These are phyloP conservation scores for Microtus pennsylvanicus DNA, from an alignment of 2,113 vertebrate genomes.

Conservation along the genomic window DNA sequence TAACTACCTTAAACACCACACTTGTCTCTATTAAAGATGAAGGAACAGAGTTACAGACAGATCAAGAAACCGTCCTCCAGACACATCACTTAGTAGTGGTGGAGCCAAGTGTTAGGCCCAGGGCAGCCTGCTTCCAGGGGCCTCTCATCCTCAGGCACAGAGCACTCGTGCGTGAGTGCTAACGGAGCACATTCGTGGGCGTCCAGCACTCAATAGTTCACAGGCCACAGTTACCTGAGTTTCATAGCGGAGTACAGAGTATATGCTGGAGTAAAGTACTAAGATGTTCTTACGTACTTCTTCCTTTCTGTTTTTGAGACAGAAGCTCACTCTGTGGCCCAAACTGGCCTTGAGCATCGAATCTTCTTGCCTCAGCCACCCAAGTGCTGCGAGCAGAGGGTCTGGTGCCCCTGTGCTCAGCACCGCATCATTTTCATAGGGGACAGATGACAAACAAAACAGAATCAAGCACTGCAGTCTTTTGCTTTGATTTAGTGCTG, in stretches of 20 bases:
- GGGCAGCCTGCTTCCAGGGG: conserved; percentile 22
- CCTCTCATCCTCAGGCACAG: not conserved
- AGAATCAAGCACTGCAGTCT: not conserved
- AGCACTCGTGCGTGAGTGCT: not conserved
- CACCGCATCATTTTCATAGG: not conserved
- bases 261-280: not conserved
- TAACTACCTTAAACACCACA: not conserved
- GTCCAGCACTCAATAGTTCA: not conserved
- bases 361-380: not conserved
- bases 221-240: not conserved
- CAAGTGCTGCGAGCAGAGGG: not conserved
- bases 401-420: not conserved
- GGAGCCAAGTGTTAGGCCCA: not conserved
- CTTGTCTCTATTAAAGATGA: conserved; percentile 7
- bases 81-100: not conserved
- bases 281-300: not conserved
- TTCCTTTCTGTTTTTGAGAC: not conserved
- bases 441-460: conserved; percentile 30
- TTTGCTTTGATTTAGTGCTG: conserved; percentile 11
- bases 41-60: conserved; percentile 43
- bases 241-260: not conserved
- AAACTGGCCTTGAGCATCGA: not conserved
- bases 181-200: not conserved
- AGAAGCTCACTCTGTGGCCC: not conserved
- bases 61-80: conserved; percentile 17